These are phyloP conservation scores for Bimastos eiseni DNA, from an alignment of 2,888 invertebrate species.

Conservation along the genomic window DNA sequence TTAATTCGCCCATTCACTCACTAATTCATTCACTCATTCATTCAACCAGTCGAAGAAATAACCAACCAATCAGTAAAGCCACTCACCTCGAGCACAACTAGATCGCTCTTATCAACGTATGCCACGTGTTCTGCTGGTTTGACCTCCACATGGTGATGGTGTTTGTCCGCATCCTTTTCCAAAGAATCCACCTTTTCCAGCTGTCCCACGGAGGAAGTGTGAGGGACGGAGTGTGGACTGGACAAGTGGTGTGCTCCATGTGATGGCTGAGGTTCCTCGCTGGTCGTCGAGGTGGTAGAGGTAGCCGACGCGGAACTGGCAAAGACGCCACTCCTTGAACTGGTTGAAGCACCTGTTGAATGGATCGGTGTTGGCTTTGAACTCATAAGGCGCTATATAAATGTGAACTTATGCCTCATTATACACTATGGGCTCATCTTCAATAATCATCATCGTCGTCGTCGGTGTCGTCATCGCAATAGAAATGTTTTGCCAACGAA, in stretches of 20 bases:
- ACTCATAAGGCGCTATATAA: too few species aligned
- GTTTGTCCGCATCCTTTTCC: not conserved
- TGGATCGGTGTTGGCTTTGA: not conserved
- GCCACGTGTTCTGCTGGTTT: constrained; percentile 3
- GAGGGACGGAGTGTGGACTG: constrained; percentile 1
- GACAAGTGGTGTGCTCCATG: not conserved
- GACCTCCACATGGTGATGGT: not conserved
- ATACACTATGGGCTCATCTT: too few species aligned
- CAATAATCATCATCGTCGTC: too few species aligned
- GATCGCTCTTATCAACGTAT: not conserved
- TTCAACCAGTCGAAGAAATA: too few species aligned
- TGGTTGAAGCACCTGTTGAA: not conserved
- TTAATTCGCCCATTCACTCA: too few species aligned
- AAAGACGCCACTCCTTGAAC: not conserved
- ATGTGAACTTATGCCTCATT: too few species aligned
- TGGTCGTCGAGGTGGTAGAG: not conserved
- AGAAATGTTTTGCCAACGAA: too few species aligned
- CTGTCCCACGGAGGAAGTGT: not conserved
- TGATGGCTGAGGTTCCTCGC: not conserved
- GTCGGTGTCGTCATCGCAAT: too few species aligned
- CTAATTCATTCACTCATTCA: too few species aligned
- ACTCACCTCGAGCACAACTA: not conserved
- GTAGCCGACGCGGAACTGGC: not conserved
- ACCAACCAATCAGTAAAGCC: too few species aligned
- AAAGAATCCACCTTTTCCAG: too few species aligned